A percentile compares a stretch with the other conserved stretches of the same genome.
These are phyloP conservation scores for Julus scandinavius DNA, from an alignment of 2,888 invertebrate species.

Conservation along the genomic window DNA sequence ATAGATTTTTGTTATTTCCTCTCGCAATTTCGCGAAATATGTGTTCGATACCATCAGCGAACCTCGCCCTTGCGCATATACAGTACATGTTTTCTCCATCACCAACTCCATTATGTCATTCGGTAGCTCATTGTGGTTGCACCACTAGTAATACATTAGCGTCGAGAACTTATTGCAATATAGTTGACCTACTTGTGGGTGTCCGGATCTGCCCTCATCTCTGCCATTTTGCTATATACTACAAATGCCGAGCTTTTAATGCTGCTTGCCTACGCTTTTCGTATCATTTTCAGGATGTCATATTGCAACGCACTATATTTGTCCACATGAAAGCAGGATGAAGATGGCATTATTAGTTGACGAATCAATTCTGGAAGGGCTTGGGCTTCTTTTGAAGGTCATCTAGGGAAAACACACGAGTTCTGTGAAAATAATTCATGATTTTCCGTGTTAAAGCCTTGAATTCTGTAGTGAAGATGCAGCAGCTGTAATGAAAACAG, in stretches of 20 bases:
- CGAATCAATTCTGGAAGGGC: conserved; percentile 24
- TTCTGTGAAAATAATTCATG: neutral
- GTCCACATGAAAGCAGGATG: neutral
- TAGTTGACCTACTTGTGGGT: conserved; percentile 33
- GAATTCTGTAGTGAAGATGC: neutral
- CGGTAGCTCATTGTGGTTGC: conserved; percentile 7
- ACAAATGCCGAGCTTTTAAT: neutral
- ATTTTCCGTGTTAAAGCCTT: neutral
- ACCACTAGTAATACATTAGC: neutral
- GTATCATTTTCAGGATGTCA: conserved; percentile 22
- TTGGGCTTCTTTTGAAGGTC: neutral
- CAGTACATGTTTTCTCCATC: neutral
- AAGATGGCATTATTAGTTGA: neutral
- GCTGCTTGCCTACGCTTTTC: neutral
- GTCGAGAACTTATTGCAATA: neutral
- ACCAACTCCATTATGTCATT: conserved; percentile 21
- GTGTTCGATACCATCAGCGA: neutral
- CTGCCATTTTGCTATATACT: neutral
- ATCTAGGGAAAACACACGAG: neutral
- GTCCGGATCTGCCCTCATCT: conserved; percentile 24
- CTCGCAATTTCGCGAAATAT: neutral
- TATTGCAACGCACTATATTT: neutral
- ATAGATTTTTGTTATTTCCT: conserved; percentile 12
- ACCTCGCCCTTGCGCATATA: conserved; percentile 15
- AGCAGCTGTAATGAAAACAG: neutral